Evolutionary conservation across 2,888 invertebrate genomes (phyloP).

Genomic region (Apamea epomidion): DNA sequence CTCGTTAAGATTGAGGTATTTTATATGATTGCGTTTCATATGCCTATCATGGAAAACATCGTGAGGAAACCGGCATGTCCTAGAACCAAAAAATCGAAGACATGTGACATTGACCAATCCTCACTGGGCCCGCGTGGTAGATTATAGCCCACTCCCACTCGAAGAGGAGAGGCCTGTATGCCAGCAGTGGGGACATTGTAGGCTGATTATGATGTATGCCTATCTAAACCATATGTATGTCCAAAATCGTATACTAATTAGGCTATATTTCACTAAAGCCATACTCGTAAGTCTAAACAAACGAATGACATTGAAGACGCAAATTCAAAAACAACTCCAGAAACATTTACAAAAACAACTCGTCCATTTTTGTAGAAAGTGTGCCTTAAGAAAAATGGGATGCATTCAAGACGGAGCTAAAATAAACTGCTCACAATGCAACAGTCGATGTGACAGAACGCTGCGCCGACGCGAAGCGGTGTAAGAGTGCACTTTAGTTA

Average conservation of each 20-base stretch:
- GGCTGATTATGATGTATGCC: neutral
- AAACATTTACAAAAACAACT: slow-evolving; percentile 65
- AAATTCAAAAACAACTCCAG: slow-evolving; percentile 31
- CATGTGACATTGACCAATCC: neutral
- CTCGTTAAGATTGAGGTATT: slow-evolving; percentile 50
- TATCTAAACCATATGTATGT: neutral
- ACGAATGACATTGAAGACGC: slow-evolving; percentile 33
- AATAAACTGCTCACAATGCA: slow-evolving; percentile 86
- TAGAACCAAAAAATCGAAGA: neutral
- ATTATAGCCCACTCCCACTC: neutral
- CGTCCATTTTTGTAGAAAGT: slow-evolving; percentile 66
- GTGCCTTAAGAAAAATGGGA: slow-evolving; percentile 72
- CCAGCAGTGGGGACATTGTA: neutral
- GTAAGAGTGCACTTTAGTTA: slow-evolving; percentile 85
- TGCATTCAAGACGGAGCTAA: slow-evolving; percentile 81
- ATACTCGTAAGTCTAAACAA: slow-evolving; percentile 28
- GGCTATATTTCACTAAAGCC: neutral
- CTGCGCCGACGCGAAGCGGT: slow-evolving; percentile 78
- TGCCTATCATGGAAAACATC: neutral
- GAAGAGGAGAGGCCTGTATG: neutral
- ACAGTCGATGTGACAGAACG: slow-evolving; percentile 84
- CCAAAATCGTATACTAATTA: neutral
- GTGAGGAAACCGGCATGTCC: neutral
- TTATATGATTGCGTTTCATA: slow-evolving; percentile 21
- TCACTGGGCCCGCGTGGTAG: neutral